A percentile compares a stretch with the other conserved stretches of the same genome.
Conservation (phyloP, 2,113 vertebrate genomes). For the Sula dactylatra region DNA sequence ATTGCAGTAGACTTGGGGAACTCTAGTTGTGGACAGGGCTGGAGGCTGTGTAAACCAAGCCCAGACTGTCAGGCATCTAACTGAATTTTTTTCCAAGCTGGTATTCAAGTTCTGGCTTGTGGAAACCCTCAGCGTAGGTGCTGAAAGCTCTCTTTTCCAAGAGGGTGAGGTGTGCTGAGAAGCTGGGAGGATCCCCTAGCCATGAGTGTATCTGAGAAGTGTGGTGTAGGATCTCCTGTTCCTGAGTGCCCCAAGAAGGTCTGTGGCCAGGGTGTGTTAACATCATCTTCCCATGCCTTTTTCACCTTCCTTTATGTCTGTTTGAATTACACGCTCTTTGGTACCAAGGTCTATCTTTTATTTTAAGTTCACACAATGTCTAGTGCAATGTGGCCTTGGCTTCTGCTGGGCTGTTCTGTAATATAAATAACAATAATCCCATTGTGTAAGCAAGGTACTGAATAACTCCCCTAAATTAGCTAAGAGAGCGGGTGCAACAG, state of each 20-base stretch:
- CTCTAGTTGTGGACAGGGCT: neutral
- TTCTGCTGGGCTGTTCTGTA: neutral
- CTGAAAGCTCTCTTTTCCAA: neutral
- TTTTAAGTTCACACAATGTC: neutral
- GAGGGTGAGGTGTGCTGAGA: neutral
- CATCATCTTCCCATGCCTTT: neutral
- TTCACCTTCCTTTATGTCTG: neutral
- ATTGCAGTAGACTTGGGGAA: neutral
- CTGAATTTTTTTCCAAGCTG: neutral
- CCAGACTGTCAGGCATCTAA: neutral
- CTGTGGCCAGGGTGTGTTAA: neutral
- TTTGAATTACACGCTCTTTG: neutral
- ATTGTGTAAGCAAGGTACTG: neutral
- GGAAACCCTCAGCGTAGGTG: neutral
- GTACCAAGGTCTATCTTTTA: neutral
- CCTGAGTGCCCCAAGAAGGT: neutral
- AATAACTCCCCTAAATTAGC: neutral
- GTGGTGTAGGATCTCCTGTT: neutral
- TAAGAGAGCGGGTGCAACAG: neutral
- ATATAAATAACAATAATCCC: neutral
- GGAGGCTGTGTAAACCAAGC: neutral
- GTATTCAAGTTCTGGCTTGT: conserved; percentile 12
- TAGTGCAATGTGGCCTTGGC: neutral
- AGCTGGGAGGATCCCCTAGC: neutral
- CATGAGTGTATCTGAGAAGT: neutral